These are phyloP conservation scores for Tetrapedia diversipes DNA, from an alignment of 2,888 invertebrate species.

Conservation along the genomic window DNA sequence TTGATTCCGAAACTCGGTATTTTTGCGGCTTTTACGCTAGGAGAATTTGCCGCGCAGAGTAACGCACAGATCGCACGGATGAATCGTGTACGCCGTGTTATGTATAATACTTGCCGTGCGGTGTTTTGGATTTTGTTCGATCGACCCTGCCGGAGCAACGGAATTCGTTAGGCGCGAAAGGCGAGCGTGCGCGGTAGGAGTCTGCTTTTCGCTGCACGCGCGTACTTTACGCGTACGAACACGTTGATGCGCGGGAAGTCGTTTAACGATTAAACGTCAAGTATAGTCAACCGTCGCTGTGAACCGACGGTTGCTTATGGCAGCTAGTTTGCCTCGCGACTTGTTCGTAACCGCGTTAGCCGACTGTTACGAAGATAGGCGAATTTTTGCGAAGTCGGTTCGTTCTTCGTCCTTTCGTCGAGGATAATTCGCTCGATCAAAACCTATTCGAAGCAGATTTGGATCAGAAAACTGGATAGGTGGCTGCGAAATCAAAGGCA, in stretches of 20 bases:
- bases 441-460: not conserved
- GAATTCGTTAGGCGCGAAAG: not conserved
- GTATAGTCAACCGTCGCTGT: constrained; percentile 39
- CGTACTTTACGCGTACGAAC: constrained; percentile 11
- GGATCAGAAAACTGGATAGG: no score
- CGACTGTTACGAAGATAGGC: not conserved
- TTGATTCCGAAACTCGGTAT: no score
- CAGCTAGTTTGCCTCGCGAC: constrained; percentile 39
- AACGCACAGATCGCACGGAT: no score
- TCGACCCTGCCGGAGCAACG: no score
- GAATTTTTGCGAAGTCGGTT: not conserved
- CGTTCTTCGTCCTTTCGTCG: not conserved
- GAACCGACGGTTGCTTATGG: constrained; percentile 24
- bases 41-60: no score
- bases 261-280: constrained; percentile 57
- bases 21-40: no score
- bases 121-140: not conserved
- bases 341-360: constrained; percentile 8
- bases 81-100: no score
- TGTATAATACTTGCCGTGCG: no score
- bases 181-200: no score
- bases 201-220: no score
- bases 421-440: not conserved
- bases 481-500: not conserved
- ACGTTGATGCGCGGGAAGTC: constrained; percentile 32